Evolutionary conservation across 2,888 invertebrate genomes (phyloP).

Genomic region (Antheraea yamamai): DNA sequence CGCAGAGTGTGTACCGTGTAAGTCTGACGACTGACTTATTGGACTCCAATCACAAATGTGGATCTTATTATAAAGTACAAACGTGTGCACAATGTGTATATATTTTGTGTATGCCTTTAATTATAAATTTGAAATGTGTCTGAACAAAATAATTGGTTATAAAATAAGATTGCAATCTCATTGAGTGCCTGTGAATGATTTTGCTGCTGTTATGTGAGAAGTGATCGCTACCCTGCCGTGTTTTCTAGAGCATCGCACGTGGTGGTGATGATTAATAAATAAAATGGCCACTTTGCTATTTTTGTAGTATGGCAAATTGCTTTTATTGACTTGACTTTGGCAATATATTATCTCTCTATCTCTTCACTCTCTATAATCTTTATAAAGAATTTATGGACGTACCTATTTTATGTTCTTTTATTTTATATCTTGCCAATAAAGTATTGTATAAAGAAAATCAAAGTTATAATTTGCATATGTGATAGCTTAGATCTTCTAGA

Average conservation of each 20-base stretch:
- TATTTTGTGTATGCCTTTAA: conserved; percentile 72
- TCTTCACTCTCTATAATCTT: conserved; percentile 76
- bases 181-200: conserved; percentile 67
- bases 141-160: conserved; percentile 60
- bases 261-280: conserved; percentile 51
- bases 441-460: conserved; percentile 67
- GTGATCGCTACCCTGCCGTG: conserved; percentile 67
- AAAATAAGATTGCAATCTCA: conserved; percentile 74
- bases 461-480: conserved; percentile 69
- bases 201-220: conserved; percentile 54
- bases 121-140: conserved; percentile 52
- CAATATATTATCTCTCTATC: conserved; percentile 68
- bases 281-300: conserved; percentile 66
- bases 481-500: conserved; percentile 77
- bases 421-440: conserved; percentile 79
- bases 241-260: conserved; percentile 70
- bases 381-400: conserved; percentile 65
- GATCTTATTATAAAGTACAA: conserved; percentile 77
- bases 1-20: conserved; percentile 65
- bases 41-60: conserved; percentile 70
- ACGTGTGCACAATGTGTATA: conserved; percentile 77
- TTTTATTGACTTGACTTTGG: conserved; percentile 56
- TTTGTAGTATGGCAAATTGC: conserved; percentile 75
- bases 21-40: conserved; percentile 63
- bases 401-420: conserved; percentile 52